Conservation (phyloP, 2,888 invertebrate genomes). For the Lasius platythorax region DNA sequence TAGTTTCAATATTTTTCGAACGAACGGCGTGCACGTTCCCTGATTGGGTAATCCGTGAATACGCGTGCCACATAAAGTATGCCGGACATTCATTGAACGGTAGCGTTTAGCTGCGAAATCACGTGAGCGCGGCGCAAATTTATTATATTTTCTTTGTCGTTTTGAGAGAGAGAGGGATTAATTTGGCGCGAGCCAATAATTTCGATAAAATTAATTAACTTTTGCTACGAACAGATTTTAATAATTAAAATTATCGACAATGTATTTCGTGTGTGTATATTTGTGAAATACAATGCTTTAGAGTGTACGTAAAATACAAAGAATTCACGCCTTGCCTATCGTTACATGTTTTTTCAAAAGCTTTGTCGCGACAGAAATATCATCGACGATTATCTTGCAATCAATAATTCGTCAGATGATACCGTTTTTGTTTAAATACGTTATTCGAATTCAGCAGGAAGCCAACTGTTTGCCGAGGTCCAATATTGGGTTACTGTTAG, state of each 20-base stretch:
- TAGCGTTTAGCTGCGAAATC: conserved; percentile 55
- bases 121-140: conserved; percentile 23
- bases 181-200: background rate
- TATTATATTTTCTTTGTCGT: conserved; percentile 9
- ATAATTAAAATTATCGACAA: conserved; percentile 9
- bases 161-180: background rate
- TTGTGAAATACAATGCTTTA: background rate
- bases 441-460: conserved; percentile 46
- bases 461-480: conserved; percentile 30
- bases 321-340: background rate
- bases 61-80: conserved; percentile 50
- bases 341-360: background rate
- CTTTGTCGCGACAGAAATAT: background rate
- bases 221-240: background rate
- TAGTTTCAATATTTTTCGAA: conserved; percentile 64
- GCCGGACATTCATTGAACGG: conserved; percentile 29
- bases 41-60: conserved; percentile 54
- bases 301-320: background rate
- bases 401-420: conserved; percentile 21
- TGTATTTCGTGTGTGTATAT: background rate
- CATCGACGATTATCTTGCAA: conserved; percentile 24
- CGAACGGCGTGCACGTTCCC: conserved; percentile 16
- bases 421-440: conserved; percentile 59
- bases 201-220: background rate
- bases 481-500: conserved; percentile 58